phyloP scores from a whole-genome alignment of 2,888 invertebrate genomes.

The Diachrysia chrysitis region DNA sequence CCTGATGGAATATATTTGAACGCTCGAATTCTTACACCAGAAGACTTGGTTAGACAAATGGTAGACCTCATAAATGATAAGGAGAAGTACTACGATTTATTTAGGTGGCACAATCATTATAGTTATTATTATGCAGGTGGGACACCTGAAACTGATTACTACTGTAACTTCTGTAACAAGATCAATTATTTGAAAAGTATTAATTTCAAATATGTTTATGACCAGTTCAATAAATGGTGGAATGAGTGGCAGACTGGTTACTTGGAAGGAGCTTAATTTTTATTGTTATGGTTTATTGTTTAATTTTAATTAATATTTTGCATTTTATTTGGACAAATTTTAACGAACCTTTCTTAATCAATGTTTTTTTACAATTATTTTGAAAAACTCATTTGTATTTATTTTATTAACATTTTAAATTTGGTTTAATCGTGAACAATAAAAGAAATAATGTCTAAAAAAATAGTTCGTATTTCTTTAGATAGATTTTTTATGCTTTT shows the following conservation, averaged over 20 bases:
- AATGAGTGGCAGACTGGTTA: conserved; percentile 10
- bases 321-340: no score
- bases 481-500: no score
- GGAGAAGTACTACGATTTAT: conserved; percentile 57
- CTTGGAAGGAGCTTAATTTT: background rate
- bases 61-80: conserved; percentile 54
- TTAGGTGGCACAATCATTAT: conserved; percentile 68
- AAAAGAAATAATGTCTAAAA: no score
- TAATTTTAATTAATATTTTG: no score
- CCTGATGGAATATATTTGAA: conserved; percentile 62
- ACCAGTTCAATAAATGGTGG: conserved; percentile 31
- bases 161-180: conserved; percentile 54
- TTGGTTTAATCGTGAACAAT: no score
- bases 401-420: no score
- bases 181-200: conserved; percentile 30
- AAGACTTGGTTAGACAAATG: conserved; percentile 55
- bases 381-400: no score
- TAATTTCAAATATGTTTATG: background rate
- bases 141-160: conserved; percentile 46
- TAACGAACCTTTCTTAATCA: no score
- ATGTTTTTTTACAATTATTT: no score
- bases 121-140: conserved; percentile 53
- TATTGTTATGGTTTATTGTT: no score
- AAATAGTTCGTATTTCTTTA: no score
- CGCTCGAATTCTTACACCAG: conserved; percentile 31